Base-by-base conservation (phyloP, 2,888 invertebrate genomes). In the Lingula anatina region DNA sequence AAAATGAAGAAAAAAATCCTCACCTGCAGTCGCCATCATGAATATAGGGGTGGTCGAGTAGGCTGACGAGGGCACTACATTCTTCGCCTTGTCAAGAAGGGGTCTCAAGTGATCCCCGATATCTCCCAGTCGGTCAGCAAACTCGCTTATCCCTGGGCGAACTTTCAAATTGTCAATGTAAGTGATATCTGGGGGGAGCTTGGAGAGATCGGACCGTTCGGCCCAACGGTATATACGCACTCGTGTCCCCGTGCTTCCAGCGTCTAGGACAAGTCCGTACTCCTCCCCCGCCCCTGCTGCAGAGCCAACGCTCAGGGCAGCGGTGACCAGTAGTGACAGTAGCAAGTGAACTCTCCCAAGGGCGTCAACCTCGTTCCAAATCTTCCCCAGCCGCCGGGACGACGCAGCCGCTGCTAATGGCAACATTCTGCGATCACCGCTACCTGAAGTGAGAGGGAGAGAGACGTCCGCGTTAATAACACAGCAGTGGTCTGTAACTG, bases 191-290 rank as follows among this genome's bases (percentile, higher is more conserved):
- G 53, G 51, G 5, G 42, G 42, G 2, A 42, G 26, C 27, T 35
- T 44, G 21, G 47, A 52, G 15, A 49, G 41, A 15, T 35, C 37
- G 7, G 38, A 41, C n/a, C 50, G 44, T 5, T 41, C 53, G 21
- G 49, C 51, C 79, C 79, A 80, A 44, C 53, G 55, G 60, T 79
- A 80, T 25, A 81, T 64, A 54, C 78, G 78, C 5, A 79, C 61
- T 39, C 81, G 71, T 42, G 78, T 78, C 28, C 81, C 80, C 28
- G 78, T 75, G 52, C 80, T 80, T 9, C 81, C 81, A 5, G 79
- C 81, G 60, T 81, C 81, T 43, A 81, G 65, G 37, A 81, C 70
- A 5, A 80, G 74, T 21, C 77, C 78, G 59, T 79, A 81, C n/a
- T n/a, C n/a, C n/a, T n/a, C n/a, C n/a, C n/a, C n/a, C n/a, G n/a